Percentiles rank a stretch among this genome's conserved stretches.
phyloP scores from a whole-genome alignment of 2,797 vertebrate genomes.

The Carcharodon carcharias region DNA sequence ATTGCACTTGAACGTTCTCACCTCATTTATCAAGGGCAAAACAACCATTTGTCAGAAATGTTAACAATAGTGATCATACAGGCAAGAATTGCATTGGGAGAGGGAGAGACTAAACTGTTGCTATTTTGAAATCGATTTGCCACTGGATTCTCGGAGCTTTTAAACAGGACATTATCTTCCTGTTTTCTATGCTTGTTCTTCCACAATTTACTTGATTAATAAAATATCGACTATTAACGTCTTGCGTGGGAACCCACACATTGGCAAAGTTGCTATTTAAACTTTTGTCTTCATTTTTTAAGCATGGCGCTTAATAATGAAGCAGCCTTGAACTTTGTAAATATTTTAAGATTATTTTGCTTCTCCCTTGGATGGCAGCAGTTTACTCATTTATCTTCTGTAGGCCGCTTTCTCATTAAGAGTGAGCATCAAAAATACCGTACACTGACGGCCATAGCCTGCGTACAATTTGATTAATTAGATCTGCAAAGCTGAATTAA shows the following conservation, averaged over 20 bases:
- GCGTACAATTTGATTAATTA: background rate
- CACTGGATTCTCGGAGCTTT: background rate
- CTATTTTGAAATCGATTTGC: background rate
- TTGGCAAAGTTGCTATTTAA: background rate
- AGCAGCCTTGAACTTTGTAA: constrained; percentile 1
- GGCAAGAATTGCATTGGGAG: too few relatives aligned
- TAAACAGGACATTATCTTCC: background rate
- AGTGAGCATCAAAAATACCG: background rate
- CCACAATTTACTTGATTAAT: background rate
- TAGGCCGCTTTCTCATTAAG: background rate
- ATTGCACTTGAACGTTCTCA: background rate
- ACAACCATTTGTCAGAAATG: background rate
- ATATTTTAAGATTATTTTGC: constrained; percentile 15
- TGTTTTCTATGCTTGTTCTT: background rate
- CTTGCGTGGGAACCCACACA: background rate
- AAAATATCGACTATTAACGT: background rate
- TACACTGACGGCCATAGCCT: background rate
- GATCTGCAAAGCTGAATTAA: background rate
- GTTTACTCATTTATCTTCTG: background rate
- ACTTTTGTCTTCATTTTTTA: constrained; percentile 18
- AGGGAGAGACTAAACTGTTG: background rate
- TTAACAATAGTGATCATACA: background rate
- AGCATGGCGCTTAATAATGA: background rate
- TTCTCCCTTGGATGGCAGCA: too few relatives aligned
- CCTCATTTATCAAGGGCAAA: background rate